Evolutionary conservation across 2,888 invertebrate genomes (phyloP).

Genomic region (Athalia circularis): DNA sequence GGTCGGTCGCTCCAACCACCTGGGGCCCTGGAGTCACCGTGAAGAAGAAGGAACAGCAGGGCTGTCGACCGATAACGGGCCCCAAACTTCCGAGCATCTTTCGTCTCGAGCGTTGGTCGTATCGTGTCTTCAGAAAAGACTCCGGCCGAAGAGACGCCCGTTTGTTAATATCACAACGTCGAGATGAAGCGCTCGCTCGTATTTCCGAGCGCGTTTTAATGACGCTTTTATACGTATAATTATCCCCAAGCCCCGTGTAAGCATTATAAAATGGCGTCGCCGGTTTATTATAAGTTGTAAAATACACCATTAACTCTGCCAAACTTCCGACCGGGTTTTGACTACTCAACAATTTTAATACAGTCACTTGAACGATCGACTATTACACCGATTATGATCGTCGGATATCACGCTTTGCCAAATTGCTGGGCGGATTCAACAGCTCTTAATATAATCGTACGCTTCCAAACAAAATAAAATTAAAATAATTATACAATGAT

Average conservation of each 20-base stretch:
- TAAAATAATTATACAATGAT: no score
- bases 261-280: no score
- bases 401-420: no score
- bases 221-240: slow-evolving; percentile 5
- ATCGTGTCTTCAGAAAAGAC: neutral
- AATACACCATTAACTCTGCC: no score
- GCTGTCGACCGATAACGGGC: slow-evolving; percentile 45
- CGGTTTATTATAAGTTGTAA: no score
- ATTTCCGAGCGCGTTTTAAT: slow-evolving; percentile 17
- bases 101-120: neutral
- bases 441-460: no score
- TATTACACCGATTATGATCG: no score
- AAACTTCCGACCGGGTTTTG: no score
- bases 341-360: no score
- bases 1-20: slow-evolving; percentile 33
- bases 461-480: no score
- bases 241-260: neutral
- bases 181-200: neutral
- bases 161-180: neutral
- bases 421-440: no score
- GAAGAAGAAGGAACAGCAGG: slow-evolving; percentile 23
- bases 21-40: slow-evolving; percentile 25
- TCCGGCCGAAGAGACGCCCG: neutral
- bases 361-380: no score
- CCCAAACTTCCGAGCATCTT: slow-evolving; percentile 39